phyloP scores from a whole-genome alignment of 37 sponge, comb jelly and placozoan species.

The Geodia barretti region DNA sequence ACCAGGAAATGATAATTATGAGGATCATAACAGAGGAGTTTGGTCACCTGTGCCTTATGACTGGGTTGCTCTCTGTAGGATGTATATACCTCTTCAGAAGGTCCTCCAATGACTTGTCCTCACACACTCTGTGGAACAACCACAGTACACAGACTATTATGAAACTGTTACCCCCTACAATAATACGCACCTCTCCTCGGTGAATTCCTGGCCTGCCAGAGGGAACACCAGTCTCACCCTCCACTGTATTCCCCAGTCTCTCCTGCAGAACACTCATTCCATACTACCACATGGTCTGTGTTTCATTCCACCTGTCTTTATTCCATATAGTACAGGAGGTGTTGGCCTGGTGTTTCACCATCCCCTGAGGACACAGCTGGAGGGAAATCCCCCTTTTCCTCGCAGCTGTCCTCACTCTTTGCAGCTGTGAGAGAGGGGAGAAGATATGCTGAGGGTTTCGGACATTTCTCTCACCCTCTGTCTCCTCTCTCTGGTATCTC shows the following conservation, averaged over 20 bases:
- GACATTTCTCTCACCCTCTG: constrained; percentile 3
- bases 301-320: background rate
- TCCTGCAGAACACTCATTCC: too few relatives aligned
- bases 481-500: background rate
- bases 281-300: too few relatives aligned
- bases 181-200: constrained; percentile 47
- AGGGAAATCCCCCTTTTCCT: constrained; percentile 19
- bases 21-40: background rate
- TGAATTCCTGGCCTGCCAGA: constrained; percentile 7
- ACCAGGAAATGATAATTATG: too few relatives aligned
- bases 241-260: constrained; percentile 46
- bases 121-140: constrained; percentile 63
- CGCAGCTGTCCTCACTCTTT: constrained; percentile 12
- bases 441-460: background rate
- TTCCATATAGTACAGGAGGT: constrained; percentile 16
- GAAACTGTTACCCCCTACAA: background rate
- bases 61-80: constrained; percentile 49
- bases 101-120: constrained; percentile 27
- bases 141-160: background rate
- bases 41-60: constrained; percentile 51
- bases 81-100: constrained; percentile 51
- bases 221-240: constrained; percentile 47
- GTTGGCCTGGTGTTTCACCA: constrained; percentile 34
- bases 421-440: constrained; percentile 13
- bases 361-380: constrained; percentile 31